Evolutionary conservation across 2,797 vertebrate species (phyloP), one percentile per base, ranked within the genome.

Genomic region (Distichodus sexfasciatus): DNA sequence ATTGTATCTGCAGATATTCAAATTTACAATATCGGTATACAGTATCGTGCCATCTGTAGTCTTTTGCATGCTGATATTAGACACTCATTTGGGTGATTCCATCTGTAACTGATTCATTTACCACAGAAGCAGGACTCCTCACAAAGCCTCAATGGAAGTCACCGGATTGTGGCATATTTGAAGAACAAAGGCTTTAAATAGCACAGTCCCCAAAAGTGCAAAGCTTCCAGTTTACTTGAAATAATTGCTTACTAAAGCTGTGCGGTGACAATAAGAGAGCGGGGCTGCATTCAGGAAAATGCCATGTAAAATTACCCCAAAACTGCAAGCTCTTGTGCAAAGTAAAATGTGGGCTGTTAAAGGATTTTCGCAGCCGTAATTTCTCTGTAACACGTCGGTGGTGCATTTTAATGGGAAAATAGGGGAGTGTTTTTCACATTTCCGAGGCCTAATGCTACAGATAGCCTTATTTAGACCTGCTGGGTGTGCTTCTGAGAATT

Each of bases 381-480:
- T 28, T 53, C 21, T 60, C 53, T 40, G 54, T 19, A 26, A 6
- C 14, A 38, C 40, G 19, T 21, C 44, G 29, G 15, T 29, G n/a
- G 9, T 29, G 4, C 33, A 17, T 14, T 60, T 5, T 54, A 48
- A 66, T 60, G 62, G 31, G 19, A 19, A 65, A 67, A 67, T 71
- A 41, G 53, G 38, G 44, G 59, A 54, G 48, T 58, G 51, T 47
- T 38, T 24, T 35, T 5, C 15, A 17, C 47, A 31, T 78, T 77
- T 31, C 59, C 19, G 12, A 41, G 43, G 53, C 47, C 41, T 72
- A 57, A 65, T 54, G 54, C 55, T 44, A 48, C 24, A 69, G 64
- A 74, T 67, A 44, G 59, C 66, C 58, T 48, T 40, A 61, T 66
- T 55, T 55, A 40, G 64, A 48, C 4, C 50, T 40, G 28, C 8